Evolutionary conservation across 2,797 vertebrate species (phyloP).

Genomic region (Amphiprion clarkii): DNA sequence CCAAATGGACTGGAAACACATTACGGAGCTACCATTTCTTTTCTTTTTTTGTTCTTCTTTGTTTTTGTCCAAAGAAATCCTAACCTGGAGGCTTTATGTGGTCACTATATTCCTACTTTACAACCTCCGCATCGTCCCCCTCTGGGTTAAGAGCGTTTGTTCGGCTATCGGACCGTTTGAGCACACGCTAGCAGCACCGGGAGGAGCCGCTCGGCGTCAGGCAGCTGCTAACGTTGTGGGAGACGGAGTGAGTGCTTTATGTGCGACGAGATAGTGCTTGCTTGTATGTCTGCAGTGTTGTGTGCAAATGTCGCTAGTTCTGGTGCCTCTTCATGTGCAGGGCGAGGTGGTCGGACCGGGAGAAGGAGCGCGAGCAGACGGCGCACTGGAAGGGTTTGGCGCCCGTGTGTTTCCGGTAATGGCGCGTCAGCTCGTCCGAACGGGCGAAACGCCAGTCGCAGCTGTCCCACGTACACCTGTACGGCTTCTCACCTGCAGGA

Average conservation of each 20-base stretch:
- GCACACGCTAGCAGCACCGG: conserved; percentile 64
- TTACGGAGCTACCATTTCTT: conserved; percentile 61
- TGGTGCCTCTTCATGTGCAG: conserved; percentile 98
- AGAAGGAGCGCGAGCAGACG: conserved; percentile 98
- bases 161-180: conserved; percentile 37
- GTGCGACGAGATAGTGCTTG: conserved; percentile 50
- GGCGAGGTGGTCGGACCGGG: conserved; percentile 97
- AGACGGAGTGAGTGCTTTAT: conserved; percentile 41
- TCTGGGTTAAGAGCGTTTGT: conserved; percentile 49
- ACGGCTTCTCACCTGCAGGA: conserved; percentile 95
- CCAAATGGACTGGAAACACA: conserved; percentile 60
- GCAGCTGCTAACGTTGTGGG: conserved; percentile 39
- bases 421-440: conserved; percentile 96
- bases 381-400: conserved; percentile 98
- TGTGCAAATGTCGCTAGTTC: conserved; percentile 82
- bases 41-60: conserved; percentile 45
- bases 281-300: conserved; percentile 25
- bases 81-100: conserved; percentile 47
- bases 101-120: conserved; percentile 46
- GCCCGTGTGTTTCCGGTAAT: conserved; percentile 98
- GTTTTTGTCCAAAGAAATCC: conserved; percentile 52
- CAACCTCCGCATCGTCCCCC: conserved; percentile 43
- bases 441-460: conserved; percentile 99
- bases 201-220: conserved; percentile 50
- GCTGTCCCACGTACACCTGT: conserved; percentile 98